Evolutionary conservation across 37 sponge, comb jelly and placozoan genomes (phyloP).

Genomic region (Oopsacas minuta): DNA sequence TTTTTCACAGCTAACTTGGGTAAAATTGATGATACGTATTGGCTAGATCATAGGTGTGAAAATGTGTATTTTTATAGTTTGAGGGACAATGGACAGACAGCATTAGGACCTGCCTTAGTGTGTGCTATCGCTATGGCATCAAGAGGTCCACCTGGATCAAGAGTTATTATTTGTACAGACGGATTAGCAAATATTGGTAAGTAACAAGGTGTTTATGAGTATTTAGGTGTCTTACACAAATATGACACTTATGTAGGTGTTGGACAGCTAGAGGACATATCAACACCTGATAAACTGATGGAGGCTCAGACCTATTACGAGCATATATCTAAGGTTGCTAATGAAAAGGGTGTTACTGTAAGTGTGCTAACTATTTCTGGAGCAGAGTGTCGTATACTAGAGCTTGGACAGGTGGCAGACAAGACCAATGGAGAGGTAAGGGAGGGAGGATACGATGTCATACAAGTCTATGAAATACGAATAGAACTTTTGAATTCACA

Average conservation of each 20-base stretch:
- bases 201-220: neutral
- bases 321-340: slow-evolving; percentile 41
- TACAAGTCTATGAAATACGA: no score
- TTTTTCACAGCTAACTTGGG: no score
- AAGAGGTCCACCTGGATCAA: slow-evolving; percentile 47
- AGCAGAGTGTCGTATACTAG: slow-evolving; percentile 47
- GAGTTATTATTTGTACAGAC: slow-evolving; percentile 76
- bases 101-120: slow-evolving; percentile 66
- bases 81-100: slow-evolving; percentile 73
- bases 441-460: no score
- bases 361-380: slow-evolving; percentile 59
- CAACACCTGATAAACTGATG: slow-evolving; percentile 24
- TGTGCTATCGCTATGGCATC: slow-evolving; percentile 48
- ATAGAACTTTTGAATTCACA: no score
- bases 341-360: slow-evolving; percentile 67
- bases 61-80: no score
- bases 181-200: slow-evolving; percentile 74
- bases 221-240: no score
- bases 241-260: slow-evolving; percentile 17
- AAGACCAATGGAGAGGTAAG: slow-evolving; percentile 58
- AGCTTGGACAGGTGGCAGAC: slow-evolving; percentile 70
- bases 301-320: slow-evolving; percentile 64
- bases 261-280: slow-evolving; percentile 26
- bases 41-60: no score
- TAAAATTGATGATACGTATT: no score